Percentiles rank a stretch among this genome's conserved stretches.
phyloP scores from a whole-genome alignment of 2,113 vertebrate genomes.

The Daboia siamensis region DNA sequence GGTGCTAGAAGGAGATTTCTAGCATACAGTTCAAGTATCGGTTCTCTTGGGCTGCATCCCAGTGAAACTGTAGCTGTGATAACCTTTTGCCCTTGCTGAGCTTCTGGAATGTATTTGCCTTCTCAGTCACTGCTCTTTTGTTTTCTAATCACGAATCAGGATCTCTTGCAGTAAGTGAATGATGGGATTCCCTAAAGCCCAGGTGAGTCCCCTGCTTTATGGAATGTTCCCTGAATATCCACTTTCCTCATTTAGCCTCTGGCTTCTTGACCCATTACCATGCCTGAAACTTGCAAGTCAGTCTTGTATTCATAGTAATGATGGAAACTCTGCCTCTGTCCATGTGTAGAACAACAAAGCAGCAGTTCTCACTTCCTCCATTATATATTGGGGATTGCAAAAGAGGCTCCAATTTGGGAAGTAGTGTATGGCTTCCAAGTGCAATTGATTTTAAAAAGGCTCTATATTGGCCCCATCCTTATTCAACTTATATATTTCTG shows the following conservation, averaged over 20 bases:
- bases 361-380: neutral
- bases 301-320: neutral
- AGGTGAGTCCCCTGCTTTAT: neutral
- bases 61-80: constrained; percentile 46
- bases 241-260: neutral
- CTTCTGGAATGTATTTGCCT: constrained; percentile 16
- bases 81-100: constrained; percentile 35
- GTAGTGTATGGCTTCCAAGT: neutral
- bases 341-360: neutral
- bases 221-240: neutral
- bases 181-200: constrained; percentile 7
- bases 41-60: constrained; percentile 47
- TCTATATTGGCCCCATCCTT: too few relatives aligned
- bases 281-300: neutral
- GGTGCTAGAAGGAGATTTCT: neutral
- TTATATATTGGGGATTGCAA: too few relatives aligned
- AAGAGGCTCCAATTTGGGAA: neutral
- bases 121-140: neutral
- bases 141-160: neutral
- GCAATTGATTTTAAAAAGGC: neutral
- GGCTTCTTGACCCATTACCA: neutral
- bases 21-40: neutral
- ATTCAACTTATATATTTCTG: too few relatives aligned
- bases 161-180: neutral
- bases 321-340: neutral